phyloP scores from a whole-genome alignment of 2,888 invertebrate genomes.

The Sinelater perroti region DNA sequence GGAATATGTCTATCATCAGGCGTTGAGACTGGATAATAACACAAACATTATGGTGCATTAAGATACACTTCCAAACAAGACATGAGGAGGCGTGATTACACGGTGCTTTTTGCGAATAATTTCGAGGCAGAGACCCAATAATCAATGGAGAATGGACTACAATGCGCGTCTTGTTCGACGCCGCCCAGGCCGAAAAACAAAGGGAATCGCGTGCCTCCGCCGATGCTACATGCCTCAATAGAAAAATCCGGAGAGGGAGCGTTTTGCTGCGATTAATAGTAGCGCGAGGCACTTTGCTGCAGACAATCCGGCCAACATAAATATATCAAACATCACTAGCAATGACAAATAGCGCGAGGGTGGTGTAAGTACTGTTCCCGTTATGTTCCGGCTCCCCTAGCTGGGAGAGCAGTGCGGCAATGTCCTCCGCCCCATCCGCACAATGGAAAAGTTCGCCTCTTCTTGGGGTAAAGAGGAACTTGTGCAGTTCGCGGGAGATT shows the following conservation, averaged over 20 bases:
- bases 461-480: slow-evolving; percentile 43
- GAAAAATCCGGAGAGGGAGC: slow-evolving; percentile 15
- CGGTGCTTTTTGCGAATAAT: no score
- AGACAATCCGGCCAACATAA: slow-evolving; percentile 58
- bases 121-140: no score
- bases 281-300: slow-evolving; percentile 55
- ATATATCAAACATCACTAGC: slow-evolving; percentile 60
- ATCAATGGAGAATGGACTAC: no score
- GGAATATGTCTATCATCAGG: no score
- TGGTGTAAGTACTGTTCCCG: slow-evolving; percentile 43
- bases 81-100: no score
- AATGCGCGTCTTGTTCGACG: no score
- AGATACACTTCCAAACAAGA: no score
- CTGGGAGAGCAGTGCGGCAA: slow-evolving; percentile 39
- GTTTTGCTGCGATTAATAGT: slow-evolving; percentile 51
- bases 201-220: not conserved
- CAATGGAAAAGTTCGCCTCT: slow-evolving; percentile 39
- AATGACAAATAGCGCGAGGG: slow-evolving; percentile 60
- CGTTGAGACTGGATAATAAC: no score
- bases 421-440: slow-evolving; percentile 37
- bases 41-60: no score
- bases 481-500: slow-evolving; percentile 55
- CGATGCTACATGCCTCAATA: not conserved
- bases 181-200: not conserved
- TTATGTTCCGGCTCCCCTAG: slow-evolving; percentile 39